Percentiles rank a stretch among this genome's conserved stretches.
Conservation (phyloP, 1,140 invertebrate genomes). For the Drosophila pandora region DNA sequence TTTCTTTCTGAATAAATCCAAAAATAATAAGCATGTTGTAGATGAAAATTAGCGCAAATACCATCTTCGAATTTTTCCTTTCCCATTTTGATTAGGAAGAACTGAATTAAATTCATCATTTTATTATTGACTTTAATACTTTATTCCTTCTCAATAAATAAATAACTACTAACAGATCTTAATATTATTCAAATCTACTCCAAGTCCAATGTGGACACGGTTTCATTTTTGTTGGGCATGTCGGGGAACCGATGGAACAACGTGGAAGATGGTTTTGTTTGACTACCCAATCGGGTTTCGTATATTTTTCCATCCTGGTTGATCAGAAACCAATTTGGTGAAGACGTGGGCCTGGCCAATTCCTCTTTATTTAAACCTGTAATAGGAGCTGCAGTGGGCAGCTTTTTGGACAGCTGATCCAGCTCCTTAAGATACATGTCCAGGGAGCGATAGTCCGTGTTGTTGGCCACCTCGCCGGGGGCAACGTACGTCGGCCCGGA, state of each 20-base stretch:
- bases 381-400: constrained; percentile 46
- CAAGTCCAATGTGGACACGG: constrained; percentile 37
- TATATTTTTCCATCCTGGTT: constrained; percentile 60
- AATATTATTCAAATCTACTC: constrained; percentile 13
- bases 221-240: constrained; percentile 49
- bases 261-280: constrained; percentile 42
- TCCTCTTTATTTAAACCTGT: constrained; percentile 46
- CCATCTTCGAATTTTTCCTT: too few relatives aligned
- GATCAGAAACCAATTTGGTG: constrained; percentile 64
- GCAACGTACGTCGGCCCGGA: constrained; percentile 34
- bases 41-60: neutral
- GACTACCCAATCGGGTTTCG: constrained; percentile 46
- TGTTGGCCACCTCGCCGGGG: constrained; percentile 48
- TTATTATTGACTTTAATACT: constrained; percentile 3
- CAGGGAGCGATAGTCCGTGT: constrained; percentile 48
- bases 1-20: constrained; percentile 36
- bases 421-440: constrained; percentile 61
- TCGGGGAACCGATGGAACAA: constrained; percentile 68
- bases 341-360: constrained; percentile 31
- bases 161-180: constrained; percentile 25
- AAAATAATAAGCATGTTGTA: neutral
- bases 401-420: constrained; percentile 35
- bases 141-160: constrained; percentile 43
- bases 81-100: too few relatives aligned
- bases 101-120: too few relatives aligned